Evolutionary conservation across 2,888 invertebrate species (phyloP), one percentile per base, ranked within the genome.

Genomic region (Parapristionchus giblindavisi): DNA sequence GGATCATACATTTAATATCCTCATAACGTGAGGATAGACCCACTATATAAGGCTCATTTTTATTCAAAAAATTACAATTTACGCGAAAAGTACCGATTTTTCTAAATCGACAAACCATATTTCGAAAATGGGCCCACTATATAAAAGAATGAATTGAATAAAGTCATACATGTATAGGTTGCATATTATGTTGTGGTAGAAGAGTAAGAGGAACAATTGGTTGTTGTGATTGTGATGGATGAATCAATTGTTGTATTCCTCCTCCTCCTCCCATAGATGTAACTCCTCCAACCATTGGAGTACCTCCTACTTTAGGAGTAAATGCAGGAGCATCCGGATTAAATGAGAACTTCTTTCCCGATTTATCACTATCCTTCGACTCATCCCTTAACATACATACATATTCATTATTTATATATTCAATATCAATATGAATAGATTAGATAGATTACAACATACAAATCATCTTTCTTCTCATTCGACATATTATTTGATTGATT

Each of bases 271-370:
- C 24, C 3, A 43, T 27, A 29, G 43, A 6, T 27, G 66, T 32
- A 11, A 32, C 17, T 8, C 8, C 51, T 24, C n/a, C n/a, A 24
- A 6, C 54, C 54, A 24, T 43, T 43, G 43, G 43, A 43, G 43
- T 8, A 40, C 61, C 61, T 36, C 60, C 60, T 14, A n/a, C 1
- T 29, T 70, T 70, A 14, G 70, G 70, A 52, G 70, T 70, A 56
- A 70, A 70, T 8, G 56, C 70, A 38, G 70, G 70, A 14, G 70
- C 70, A 43, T 70, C 70, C n/a, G 70, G 70, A 43, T 70, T 70
- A 56, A 70, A 70, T 27, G 70, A 70, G 70, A 70, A 70, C 70
- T 70, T 70, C 70, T 70, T 70, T n/a, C n/a, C n/a, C 11, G 14
- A 8, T 11, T 56, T 21, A 14, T 4, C 1, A 2, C 36, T 38